A percentile compares a stretch with the other conserved stretches of the same genome.
Conservation (phyloP, 2,797 vertebrate species). For the Poliocrania exsul region DNA sequence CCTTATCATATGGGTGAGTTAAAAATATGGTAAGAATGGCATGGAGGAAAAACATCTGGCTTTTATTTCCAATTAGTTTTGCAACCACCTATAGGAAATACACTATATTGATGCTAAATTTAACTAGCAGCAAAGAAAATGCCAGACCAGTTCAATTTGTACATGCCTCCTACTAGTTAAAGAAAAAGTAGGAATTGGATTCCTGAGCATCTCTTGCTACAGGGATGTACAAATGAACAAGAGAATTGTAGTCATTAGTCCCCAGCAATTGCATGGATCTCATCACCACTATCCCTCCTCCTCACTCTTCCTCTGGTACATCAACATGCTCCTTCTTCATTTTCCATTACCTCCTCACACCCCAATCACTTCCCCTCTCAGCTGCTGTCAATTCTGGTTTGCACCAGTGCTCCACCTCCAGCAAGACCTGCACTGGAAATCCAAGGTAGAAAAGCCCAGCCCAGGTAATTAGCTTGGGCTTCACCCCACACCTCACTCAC, state of each 20-base stretch:
- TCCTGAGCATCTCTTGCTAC: neutral
- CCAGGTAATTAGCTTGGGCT: neutral
- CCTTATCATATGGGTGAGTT: neutral
- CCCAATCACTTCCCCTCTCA: neutral
- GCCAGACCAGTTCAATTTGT: neutral
- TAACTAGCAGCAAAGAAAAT: neutral
- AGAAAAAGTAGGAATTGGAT: neutral
- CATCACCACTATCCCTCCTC: neutral
- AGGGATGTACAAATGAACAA: neutral
- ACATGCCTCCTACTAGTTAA: neutral
- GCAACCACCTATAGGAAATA: neutral
- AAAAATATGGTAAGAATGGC: neutral
- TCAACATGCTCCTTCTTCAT: neutral
- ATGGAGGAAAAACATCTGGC: neutral
- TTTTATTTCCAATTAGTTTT: neutral
- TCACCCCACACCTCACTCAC: neutral
- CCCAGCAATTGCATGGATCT: neutral
- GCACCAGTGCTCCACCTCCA: neutral
- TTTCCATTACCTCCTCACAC: neutral
- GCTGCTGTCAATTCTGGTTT: neutral
- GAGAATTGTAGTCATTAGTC: neutral
- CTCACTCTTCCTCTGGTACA: neutral
- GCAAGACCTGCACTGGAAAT: neutral
- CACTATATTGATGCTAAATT: neutral
- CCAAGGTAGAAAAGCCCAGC: neutral